Evolutionary conservation across 2,888 invertebrate species (phyloP).

Genomic region (Stenodema calcarata): DNA sequence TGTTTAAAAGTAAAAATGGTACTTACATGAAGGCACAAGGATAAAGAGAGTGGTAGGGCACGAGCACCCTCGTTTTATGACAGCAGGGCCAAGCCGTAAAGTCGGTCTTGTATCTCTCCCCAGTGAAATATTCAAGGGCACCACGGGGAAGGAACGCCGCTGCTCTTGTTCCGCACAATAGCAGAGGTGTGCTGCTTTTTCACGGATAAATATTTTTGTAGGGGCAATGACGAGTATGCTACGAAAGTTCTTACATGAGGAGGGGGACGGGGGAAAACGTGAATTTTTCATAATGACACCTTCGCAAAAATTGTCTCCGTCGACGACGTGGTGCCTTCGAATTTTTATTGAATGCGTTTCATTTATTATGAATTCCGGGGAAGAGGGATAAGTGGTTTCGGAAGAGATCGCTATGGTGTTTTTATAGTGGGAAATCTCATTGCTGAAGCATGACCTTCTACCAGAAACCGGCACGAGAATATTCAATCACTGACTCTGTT

Average conservation of each 20-base stretch:
- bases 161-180: neutral
- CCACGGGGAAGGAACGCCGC: neutral
- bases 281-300: constrained; percentile 37
- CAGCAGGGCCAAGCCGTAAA: constrained; percentile 20
- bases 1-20: constrained; percentile 33
- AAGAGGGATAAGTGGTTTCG: neutral
- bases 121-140: constrained; percentile 34
- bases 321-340: neutral
- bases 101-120: constrained; percentile 26
- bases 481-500: neutral
- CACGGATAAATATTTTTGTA: constrained; percentile 41
- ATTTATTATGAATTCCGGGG: neutral
- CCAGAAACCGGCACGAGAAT: neutral
- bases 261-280: constrained; percentile 8
- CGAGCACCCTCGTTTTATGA: constrained; percentile 22
- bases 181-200: constrained; percentile 21
- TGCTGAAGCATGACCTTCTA: neutral
- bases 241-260: neutral
- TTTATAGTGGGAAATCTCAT: neutral
- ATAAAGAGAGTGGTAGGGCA: neutral
- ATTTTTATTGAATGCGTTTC: constrained; percentile 10
- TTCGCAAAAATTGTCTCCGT: neutral
- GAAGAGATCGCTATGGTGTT: neutral
- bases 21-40: constrained; percentile 26
- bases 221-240: constrained; percentile 44